These are phyloP conservation scores for Columbina picui DNA, from an alignment of 2,113 vertebrate species.

Conservation along the genomic window DNA sequence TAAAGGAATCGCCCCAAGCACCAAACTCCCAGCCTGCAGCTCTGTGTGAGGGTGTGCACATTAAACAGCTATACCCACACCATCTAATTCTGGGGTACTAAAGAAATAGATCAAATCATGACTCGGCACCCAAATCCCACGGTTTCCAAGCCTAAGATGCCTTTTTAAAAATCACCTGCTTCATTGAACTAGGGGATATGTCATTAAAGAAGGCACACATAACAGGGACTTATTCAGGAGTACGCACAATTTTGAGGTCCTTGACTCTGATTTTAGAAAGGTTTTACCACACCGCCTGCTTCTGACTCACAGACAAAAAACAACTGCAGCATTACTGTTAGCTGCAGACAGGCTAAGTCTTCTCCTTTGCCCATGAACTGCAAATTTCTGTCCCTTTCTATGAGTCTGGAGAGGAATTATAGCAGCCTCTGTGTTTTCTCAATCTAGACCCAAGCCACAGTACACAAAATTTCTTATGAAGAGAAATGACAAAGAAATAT, in stretches of 20 bases:
- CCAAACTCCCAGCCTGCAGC: background rate
- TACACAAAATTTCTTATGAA: background rate
- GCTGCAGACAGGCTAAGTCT: background rate
- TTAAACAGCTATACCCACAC: background rate
- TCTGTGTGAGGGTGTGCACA: accelerated
- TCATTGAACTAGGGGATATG: background rate
- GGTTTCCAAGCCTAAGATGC: background rate
- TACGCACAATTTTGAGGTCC: background rate
- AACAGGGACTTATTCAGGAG: background rate
- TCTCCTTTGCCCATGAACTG: background rate
- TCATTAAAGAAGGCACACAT: background rate
- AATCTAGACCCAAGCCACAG: background rate
- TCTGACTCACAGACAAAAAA: background rate
- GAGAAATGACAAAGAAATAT: background rate
- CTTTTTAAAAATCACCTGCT: background rate
- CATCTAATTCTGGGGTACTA: background rate
- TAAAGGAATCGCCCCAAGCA: background rate
- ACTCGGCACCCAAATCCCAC: background rate
- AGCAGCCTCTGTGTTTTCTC: background rate
- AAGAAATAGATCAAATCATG: background rate
- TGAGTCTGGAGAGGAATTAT: background rate
- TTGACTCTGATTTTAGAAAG: background rate
- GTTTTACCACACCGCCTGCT: background rate
- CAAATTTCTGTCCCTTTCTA: background rate
- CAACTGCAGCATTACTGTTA: background rate